These are phyloP conservation scores for Siderastrea siderea DNA, from an alignment of 92 coral and sea anemone genomes.

Conservation along the genomic window DNA sequence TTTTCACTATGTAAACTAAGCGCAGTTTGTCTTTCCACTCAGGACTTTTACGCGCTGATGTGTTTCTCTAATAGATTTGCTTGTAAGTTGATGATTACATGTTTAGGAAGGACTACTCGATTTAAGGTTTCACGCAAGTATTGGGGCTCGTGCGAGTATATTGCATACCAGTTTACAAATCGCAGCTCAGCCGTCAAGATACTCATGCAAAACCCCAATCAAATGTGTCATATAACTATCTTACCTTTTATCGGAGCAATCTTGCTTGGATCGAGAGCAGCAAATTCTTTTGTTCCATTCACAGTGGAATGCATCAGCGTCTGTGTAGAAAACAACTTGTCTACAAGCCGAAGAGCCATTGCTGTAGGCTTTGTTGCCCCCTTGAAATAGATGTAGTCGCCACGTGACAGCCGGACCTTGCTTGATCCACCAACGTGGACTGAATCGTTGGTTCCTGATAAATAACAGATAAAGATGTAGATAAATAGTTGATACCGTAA, in stretches of 20 bases:
- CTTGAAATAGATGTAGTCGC: constrained; percentile 7
- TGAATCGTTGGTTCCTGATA: constrained; percentile 15
- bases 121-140: neutral
- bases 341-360: constrained; percentile 11
- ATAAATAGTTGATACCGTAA: neutral
- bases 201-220: no score
- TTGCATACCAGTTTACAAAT: no score
- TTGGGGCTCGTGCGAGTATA: no score
- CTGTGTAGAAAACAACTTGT: constrained; percentile 17
- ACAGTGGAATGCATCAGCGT: constrained; percentile 4
- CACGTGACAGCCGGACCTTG: constrained; percentile 2
- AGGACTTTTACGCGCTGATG: no score
- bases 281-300: constrained; percentile 26
- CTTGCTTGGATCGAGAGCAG: constrained; percentile 30
- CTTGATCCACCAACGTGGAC: constrained; percentile 25
- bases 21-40: no score
- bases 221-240: neutral
- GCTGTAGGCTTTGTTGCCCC: constrained; percentile 22
- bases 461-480: no score
- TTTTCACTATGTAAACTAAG: no score
- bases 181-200: no score
- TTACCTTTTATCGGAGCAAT: constrained; percentile 20
- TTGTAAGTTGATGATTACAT: constrained; percentile 4
- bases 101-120: neutral
- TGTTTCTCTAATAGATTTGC: neutral